Conservation (phyloP, 2,113 vertebrate genomes). For the Perca schrenkii region DNA sequence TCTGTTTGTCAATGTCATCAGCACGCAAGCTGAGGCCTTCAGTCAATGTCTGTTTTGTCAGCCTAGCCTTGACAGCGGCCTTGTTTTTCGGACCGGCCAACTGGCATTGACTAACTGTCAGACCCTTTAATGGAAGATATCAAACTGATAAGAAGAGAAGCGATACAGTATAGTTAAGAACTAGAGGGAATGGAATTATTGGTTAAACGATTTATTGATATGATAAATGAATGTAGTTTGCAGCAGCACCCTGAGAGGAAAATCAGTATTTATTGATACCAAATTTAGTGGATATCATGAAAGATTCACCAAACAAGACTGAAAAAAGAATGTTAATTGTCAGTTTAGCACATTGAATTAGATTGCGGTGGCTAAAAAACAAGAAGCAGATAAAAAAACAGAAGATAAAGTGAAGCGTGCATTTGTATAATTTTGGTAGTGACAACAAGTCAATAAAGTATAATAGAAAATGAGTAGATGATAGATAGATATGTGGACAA, state of each 20-base stretch:
- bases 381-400: background rate
- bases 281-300: background rate
- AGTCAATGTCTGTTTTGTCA: constrained; percentile 50
- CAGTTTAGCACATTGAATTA: background rate
- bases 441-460: background rate
- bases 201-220: background rate
- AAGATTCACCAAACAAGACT: background rate
- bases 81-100: constrained; percentile 48
- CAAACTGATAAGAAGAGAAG: constrained; percentile 1
- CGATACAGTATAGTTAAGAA: background rate
- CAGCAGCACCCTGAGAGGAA: background rate
- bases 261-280: background rate
- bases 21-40: constrained; percentile 46
- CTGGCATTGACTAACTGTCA: constrained; percentile 41
- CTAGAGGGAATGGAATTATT: background rate
- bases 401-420: background rate
- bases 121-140: constrained; percentile 24
- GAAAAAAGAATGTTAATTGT: background rate
- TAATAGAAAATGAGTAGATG: background rate
- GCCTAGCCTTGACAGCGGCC: constrained; percentile 56
- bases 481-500: background rate
- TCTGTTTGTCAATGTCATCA: constrained; percentile 8
- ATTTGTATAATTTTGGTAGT: background rate
- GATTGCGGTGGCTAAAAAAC: background rate
- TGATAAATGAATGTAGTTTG: background rate